Evolutionary conservation across 64 coral and sea anemone genomes (phyloP), one percentile per base, ranked within the genome.

Genomic region (Cladopsammia gracilis): DNA sequence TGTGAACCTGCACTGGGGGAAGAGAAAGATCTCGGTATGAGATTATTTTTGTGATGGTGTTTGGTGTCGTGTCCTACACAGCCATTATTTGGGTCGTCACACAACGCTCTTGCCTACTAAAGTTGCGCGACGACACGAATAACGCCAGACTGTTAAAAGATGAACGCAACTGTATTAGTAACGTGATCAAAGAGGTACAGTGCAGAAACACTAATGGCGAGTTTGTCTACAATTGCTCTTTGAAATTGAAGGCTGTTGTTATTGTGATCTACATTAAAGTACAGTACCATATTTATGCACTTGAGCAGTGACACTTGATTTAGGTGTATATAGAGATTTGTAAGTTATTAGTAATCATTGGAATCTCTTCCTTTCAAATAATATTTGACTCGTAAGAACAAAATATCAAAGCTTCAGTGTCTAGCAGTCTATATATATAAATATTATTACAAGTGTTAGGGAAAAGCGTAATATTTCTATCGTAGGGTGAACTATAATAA

Each of bases 311-410:
- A 6, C 34, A 5, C 15, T 26, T 83, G 80, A 83, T 83, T 67
- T 83, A 83, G 60, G 19, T 83, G 80, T 83, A 83, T 14, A 83
- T 83, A 83, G 45, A 83, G 80, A 83, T 65, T 65, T 48, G 26
- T 66, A 83, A 83, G 60, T 83, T 83, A 83, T 83, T 66, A 83
- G 49, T 20, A 64, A 58, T 25, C 5, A 43, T 16, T 24, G 43
- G 64, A 64, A 83, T 83, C 60, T 83, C 80, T 66, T 66, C 43
- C 18, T 48, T 67, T 49, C 22, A 83, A 49, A 49, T 48, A 46
- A 43, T n/a, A 3, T 48, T 66, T 46, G 44, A 66, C 44, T 66
- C 24, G 19, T 4, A 10, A 44, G 77, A 67, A 66, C 60, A 83
- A 83, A 83, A 83, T 83, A 67, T 83, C 34, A 42, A 64, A 83